Evolutionary conservation across 2,888 invertebrate species (phyloP), one percentile per base, ranked within the genome.

Genomic region (Meloe dianella): DNA sequence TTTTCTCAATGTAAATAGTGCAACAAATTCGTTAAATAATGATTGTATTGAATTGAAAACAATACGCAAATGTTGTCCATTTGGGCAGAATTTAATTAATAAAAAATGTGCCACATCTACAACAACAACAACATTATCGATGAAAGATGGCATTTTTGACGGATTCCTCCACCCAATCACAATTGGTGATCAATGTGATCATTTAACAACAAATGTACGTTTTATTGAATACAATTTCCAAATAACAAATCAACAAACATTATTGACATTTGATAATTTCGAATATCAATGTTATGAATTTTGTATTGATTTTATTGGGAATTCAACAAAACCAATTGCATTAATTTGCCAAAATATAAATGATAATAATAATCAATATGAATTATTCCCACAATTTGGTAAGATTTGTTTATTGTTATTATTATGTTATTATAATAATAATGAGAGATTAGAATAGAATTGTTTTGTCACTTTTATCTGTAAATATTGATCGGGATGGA

Each of bases 61-160:
- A 7, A 57, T 63, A 20, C 58, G 63, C 20, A 66, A 66, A 22
- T 66, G 66, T 60, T 66, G 66, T 63, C 66, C 62, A 60, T 66
- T 63, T 14, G 66, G 60, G 2, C 54, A 66, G 22, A 32, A 63
- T 14, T 56, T 62, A 22, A 29, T 54, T 14, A 17, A 66, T 54
- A 62, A 62, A 56, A n/a, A 29, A 8, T 66, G 66, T 57, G 24
- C n/a, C n/a, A n/a, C n/a, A n/a, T n/a, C n/a, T n/a, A n/a, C n/a
- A n/a, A 20, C 30, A 38, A 60, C 22, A n/a, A 24, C 54, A 29
- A 58, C 61, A 14, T 67, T 60, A 66, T 61, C 32, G 58, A n/a
- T 24, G 17, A 9, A 70, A 58, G 22, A 41, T 38, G 20, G 12
- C 7, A 54, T 54, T 24, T 54, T 54, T 6, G 8, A 24, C 1